These are phyloP conservation scores for Aurelia sp. DNA, from an alignment of 30 jellyfish, hydroid and myxozoan genomes.

Conservation along the genomic window DNA sequence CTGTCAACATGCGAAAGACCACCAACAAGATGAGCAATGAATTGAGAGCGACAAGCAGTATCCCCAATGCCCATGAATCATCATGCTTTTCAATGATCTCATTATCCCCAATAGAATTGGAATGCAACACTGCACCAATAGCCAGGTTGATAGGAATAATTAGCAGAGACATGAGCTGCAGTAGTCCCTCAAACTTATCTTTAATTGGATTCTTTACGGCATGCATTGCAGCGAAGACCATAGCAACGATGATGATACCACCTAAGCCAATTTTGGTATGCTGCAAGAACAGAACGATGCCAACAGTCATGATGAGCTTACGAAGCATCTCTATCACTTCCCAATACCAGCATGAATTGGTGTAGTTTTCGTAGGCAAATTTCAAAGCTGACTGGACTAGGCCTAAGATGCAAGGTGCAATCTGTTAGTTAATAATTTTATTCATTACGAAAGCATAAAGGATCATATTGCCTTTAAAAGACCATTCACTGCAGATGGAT, in stretches of 20 bases:
- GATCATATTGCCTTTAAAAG: no score
- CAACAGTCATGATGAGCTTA: constrained; percentile 27
- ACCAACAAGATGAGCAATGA: background rate
- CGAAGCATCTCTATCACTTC: constrained; percentile 30
- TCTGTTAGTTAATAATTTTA: background rate
- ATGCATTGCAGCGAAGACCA: constrained; percentile 2
- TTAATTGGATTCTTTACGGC: constrained; percentile 26
- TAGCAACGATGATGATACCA: constrained; percentile 10
- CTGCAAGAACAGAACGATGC: constrained; percentile 2
- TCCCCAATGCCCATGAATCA: background rate
- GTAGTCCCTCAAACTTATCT: background rate
- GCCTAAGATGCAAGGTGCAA: no score
- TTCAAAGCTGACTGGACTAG: background rate
- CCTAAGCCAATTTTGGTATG: constrained; percentile 2
- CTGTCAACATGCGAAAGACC: background rate
- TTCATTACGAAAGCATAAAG: background rate
- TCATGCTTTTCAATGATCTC: background rate
- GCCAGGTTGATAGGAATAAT: constrained; percentile 10
- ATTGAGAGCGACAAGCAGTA: constrained; percentile 3
- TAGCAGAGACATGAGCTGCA: constrained; percentile 31
- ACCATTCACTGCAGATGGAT: no score
- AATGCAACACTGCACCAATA: constrained; percentile 7
- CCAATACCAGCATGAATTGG: constrained; percentile 30
- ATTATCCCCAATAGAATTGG: background rate
- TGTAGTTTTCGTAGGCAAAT: constrained; percentile 31